Conservation (phyloP, 2,888 invertebrate species). For the Malthinus flaveolus region DNA sequence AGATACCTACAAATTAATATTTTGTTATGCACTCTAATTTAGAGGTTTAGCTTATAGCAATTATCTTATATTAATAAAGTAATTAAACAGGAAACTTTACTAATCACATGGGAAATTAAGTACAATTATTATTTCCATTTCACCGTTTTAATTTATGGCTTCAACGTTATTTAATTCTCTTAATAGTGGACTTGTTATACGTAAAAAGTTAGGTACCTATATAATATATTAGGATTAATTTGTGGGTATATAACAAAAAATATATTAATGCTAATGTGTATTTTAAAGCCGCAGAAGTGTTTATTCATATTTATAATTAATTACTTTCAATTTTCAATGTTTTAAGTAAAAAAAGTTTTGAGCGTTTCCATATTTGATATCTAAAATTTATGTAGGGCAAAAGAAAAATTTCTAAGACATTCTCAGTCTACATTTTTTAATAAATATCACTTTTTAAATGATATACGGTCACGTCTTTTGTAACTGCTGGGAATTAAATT, state of each 20-base stretch:
- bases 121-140: slow-evolving; percentile 7
- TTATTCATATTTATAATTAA: too few species aligned
- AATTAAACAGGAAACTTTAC: slow-evolving; percentile 28
- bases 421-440: too few species aligned
- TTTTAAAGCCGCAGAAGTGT: too few species aligned
- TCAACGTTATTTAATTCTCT: neutral
- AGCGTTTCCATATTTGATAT: too few species aligned
- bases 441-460: too few species aligned
- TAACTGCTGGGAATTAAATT: too few species aligned
- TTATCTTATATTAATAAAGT: slow-evolving; percentile 31
- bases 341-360: too few species aligned
- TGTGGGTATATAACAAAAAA: neutral
- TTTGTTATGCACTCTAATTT: slow-evolving; percentile 8
- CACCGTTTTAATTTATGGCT: slow-evolving; percentile 11
- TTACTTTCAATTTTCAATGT: too few species aligned
- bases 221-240: neutral
- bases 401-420: too few species aligned
- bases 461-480: too few species aligned
- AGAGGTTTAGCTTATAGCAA: slow-evolving; percentile 23
- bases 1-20: slow-evolving; percentile 12
- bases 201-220: neutral
- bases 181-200: neutral
- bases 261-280: too few species aligned
- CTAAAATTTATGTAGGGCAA: too few species aligned
- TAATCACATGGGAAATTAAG: slow-evolving; percentile 32